Conservation (phyloP, 2,888 invertebrate species). For the Odiellus spinosus region DNA sequence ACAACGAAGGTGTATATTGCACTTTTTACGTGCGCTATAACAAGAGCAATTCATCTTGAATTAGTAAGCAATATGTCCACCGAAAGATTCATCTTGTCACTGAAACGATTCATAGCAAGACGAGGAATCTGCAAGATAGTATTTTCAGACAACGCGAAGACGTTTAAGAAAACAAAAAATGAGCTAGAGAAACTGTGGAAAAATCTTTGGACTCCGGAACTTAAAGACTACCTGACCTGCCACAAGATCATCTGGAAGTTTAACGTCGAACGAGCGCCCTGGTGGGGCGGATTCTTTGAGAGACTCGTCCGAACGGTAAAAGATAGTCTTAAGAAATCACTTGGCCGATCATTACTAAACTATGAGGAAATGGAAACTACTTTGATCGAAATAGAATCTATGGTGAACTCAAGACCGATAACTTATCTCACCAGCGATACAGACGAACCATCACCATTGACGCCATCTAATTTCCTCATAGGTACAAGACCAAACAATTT, state of each 20-base stretch:
- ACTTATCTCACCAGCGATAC: background rate
- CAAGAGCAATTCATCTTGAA: background rate
- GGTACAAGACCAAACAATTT: background rate
- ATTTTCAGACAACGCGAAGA: background rate
- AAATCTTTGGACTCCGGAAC: too few relatives aligned
- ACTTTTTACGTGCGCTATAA: conserved; percentile 2
- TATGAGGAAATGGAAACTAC: conserved; percentile 1
- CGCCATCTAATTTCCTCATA: background rate
- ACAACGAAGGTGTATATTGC: background rate
- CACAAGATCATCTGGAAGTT: background rate
- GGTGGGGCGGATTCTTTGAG: too few relatives aligned
- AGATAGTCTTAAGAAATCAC: too few relatives aligned
- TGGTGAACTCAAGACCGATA: background rate
- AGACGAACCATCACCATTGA: background rate
- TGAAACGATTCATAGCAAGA: background rate
- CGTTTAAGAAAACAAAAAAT: background rate
- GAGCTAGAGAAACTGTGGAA: background rate
- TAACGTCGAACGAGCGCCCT: background rate
- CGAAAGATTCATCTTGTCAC: background rate
- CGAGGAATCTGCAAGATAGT: background rate
- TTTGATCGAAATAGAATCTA: background rate
- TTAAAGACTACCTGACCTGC: background rate
- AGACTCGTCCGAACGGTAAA: too few relatives aligned
- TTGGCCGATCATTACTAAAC: too few relatives aligned
- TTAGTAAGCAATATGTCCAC: too few relatives aligned